A percentile compares a stretch with the other conserved stretches of the same genome.
These are phyloP conservation scores for Megaceryle maxima DNA, from an alignment of 2,113 vertebrate species.

Conservation along the genomic window DNA sequence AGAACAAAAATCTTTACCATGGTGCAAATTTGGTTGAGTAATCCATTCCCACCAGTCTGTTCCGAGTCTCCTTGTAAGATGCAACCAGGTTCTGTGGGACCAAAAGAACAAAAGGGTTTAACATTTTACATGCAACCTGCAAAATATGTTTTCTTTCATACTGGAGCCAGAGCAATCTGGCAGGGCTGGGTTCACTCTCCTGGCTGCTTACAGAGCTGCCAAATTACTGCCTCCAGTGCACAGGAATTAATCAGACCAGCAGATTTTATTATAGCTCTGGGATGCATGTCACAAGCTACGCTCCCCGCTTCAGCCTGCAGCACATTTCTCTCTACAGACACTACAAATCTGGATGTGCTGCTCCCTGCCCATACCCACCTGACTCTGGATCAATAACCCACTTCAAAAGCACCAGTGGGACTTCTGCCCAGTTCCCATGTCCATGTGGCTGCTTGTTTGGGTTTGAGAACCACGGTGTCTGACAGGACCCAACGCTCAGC, in stretches of 20 bases:
- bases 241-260: not conserved
- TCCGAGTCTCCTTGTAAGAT: constrained; percentile 83
- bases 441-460: not conserved
- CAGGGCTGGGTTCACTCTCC: constrained; percentile 1
- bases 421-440: fast-evolving
- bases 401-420: not conserved
- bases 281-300: not conserved
- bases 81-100: constrained; percentile 75
- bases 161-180: not conserved
- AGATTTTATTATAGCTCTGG: not conserved
- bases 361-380: not conserved
- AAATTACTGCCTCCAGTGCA: not conserved
- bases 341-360: not conserved
- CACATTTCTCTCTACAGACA: not conserved
- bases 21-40: constrained; percentile 85
- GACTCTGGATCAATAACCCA: not conserved
- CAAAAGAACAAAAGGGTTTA: not conserved
- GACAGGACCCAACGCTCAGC: not conserved
- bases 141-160: not conserved
- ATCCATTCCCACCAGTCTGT: constrained; percentile 78
- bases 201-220: not conserved
- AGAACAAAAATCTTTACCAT: constrained; percentile 68
- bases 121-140: not conserved
- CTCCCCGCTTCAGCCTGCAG: not conserved
- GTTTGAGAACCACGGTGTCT: not conserved